Percentiles rank a stretch among this genome's conserved stretches.
Conservation (phyloP, 2,888 invertebrate genomes). For the Tetramorium bicarinatum region DNA sequence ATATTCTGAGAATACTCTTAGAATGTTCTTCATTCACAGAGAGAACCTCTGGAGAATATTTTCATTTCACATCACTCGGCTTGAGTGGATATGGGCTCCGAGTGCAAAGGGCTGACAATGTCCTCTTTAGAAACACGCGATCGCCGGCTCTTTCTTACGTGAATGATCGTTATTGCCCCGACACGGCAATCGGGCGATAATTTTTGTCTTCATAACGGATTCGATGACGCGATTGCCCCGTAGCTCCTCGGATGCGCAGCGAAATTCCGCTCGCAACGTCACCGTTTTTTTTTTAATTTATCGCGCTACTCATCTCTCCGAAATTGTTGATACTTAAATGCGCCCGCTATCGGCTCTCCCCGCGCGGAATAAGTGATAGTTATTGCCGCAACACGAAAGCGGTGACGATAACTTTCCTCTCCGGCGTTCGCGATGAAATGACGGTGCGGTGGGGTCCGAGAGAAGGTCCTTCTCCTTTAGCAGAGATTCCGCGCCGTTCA, state of each 20-base stretch:
- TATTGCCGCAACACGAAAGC: slow-evolving; percentile 65
- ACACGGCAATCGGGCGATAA: slow-evolving; percentile 39
- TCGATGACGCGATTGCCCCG: slow-evolving; percentile 38
- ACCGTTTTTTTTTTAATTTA: slow-evolving; percentile 23
- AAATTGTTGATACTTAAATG: slow-evolving; percentile 56
- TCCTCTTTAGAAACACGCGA: slow-evolving; percentile 33
- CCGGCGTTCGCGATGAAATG: slow-evolving; percentile 57
- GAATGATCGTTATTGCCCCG: slow-evolving; percentile 42
- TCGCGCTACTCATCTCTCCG: slow-evolving; percentile 32
- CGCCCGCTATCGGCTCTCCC: slow-evolving; percentile 35
- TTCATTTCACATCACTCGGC: slow-evolving; percentile 34
- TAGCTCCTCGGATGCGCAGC: not conserved
- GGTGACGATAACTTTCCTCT: slow-evolving; percentile 55
- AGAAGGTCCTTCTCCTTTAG: slow-evolving; percentile 7
- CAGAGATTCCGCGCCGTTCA: slow-evolving; percentile 4
- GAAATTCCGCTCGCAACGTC: slow-evolving; percentile 13
- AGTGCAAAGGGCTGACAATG: slow-evolving; percentile 49
- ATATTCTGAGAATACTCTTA: slow-evolving; percentile 27
- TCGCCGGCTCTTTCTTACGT: slow-evolving; percentile 36
- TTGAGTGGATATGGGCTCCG: slow-evolving; percentile 31
- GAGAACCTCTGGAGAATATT: slow-evolving; percentile 30
- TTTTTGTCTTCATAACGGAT: slow-evolving; percentile 43
- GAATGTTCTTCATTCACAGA: slow-evolving; percentile 29
- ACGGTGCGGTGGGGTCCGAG: slow-evolving; percentile 29
- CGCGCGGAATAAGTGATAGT: slow-evolving; percentile 54